Percentiles rank a stretch among this genome's conserved stretches.
These are phyloP conservation scores for Halcyon smyrnensis DNA, from an alignment of 2,797 vertebrate genomes.

Conservation along the genomic window DNA sequence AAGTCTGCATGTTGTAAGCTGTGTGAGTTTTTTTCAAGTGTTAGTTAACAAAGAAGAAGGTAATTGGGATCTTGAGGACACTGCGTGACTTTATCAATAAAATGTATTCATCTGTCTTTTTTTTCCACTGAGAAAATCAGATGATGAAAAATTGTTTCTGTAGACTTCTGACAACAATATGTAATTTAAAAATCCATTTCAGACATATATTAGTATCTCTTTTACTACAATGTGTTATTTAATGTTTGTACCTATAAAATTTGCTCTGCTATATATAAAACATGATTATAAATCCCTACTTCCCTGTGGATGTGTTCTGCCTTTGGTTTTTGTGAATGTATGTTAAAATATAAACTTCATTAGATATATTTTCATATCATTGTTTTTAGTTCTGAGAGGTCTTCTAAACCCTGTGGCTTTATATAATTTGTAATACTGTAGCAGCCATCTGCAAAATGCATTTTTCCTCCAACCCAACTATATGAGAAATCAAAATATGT, in stretches of 20 bases:
- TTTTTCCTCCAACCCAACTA: neutral
- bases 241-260: neutral
- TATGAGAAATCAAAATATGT: neutral
- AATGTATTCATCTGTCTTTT: neutral
- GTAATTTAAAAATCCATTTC: neutral
- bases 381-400: neutral
- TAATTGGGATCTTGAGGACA: neutral
- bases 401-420: neutral
- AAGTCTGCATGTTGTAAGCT: neutral
- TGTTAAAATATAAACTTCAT: neutral
- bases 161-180: neutral
- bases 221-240: neutral
- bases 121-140: neutral
- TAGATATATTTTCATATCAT: neutral
- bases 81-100: neutral
- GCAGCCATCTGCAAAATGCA: neutral
- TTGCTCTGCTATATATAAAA: neutral
- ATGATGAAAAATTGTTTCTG: fast-evolving
- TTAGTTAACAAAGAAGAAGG: neutral
- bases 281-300: neutral
- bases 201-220: neutral
- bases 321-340: neutral
- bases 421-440: neutral
- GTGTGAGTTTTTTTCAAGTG: neutral
- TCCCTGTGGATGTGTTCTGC: neutral